Percentiles rank a stretch among this genome's conserved stretches.
Conservation (phyloP, 2,888 invertebrate genomes). For the Scrobipalpa costella region DNA sequence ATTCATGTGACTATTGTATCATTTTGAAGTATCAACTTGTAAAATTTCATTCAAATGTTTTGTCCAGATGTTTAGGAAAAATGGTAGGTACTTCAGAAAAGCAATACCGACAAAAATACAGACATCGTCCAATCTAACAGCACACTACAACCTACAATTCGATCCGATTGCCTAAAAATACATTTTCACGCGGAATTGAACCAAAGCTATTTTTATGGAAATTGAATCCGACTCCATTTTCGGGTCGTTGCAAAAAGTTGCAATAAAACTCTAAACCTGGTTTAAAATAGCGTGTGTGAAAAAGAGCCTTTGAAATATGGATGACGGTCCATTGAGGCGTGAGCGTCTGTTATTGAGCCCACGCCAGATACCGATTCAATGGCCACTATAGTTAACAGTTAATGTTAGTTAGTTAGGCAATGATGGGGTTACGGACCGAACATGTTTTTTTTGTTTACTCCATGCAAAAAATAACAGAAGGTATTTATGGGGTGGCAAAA, state of each 20-base stretch:
- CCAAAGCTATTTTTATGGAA: conserved; percentile 24
- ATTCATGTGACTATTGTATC: no score
- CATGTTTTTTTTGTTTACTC: no score
- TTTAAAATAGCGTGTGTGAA: conserved; percentile 7
- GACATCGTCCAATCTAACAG: neutral
- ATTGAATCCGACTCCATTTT: conserved; percentile 23
- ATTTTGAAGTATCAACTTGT: no score
- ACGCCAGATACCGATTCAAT: conserved; percentile 6
- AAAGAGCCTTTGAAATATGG: neutral
- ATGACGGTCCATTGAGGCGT: neutral
- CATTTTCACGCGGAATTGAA: conserved; percentile 21
- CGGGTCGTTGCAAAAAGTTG: conserved; percentile 13
- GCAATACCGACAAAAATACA: neutral
- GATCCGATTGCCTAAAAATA: conserved; percentile 11
- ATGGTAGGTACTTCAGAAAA: neutral
- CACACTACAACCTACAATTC: neutral
- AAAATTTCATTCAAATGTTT: no score
- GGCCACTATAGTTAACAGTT: neutral
- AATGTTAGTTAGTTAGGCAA: no score
- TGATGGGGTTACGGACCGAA: no score
- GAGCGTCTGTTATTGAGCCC: neutral
- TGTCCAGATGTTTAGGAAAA: no score
- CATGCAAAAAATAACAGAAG: no score
- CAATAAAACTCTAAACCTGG: neutral
- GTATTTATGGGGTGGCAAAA: no score